A percentile compares a stretch with the other conserved stretches of the same genome.
These are phyloP conservation scores for Drosophila mauritiana DNA, from an alignment of 1,140 invertebrate species.

Conservation along the genomic window DNA sequence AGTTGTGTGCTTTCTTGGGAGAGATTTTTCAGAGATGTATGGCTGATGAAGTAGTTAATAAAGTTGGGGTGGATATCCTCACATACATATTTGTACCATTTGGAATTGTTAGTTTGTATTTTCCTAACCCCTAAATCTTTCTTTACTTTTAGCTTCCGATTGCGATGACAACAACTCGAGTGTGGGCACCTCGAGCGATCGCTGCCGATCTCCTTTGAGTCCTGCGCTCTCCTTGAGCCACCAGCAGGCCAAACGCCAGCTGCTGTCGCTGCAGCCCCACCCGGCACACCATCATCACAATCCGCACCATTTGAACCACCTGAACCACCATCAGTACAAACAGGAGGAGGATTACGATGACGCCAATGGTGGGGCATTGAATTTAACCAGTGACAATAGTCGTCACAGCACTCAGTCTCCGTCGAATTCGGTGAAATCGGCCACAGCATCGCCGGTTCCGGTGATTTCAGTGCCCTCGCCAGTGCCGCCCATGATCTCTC, in stretches of 20 bases:
- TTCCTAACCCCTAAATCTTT: background rate
- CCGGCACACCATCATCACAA: conserved; percentile 59
- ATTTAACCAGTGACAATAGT: conserved; percentile 80
- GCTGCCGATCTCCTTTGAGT: conserved; percentile 75
- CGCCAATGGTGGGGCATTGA: conserved; percentile 73
- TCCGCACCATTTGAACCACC: conserved; percentile 34
- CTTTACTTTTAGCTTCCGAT: conserved; percentile 65
- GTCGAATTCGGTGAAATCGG: conserved; percentile 70
- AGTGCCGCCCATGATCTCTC: conserved; percentile 51
- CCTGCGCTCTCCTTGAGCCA: conserved; percentile 59
- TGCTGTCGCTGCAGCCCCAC: conserved; percentile 62
- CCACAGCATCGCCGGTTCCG: conserved; percentile 33
- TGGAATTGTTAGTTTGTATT: background rate
- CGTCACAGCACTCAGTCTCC: conserved; percentile 78
- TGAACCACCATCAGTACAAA: conserved; percentile 55
- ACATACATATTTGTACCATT: too few relatives aligned
- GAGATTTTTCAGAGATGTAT: background rate
- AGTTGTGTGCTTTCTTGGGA: background rate
- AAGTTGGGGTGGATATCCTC: background rate
- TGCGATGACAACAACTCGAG: conserved; percentile 83
- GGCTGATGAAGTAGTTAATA: background rate
- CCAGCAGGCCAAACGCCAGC: conserved; percentile 69
- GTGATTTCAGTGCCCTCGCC: conserved; percentile 30
- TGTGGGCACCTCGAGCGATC: conserved; percentile 78
- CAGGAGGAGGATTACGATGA: conserved; percentile 72